A percentile compares a stretch with the other conserved stretches of the same genome.
Conservation (phyloP, 2,797 vertebrate species). For the Poliocrania exsul region DNA sequence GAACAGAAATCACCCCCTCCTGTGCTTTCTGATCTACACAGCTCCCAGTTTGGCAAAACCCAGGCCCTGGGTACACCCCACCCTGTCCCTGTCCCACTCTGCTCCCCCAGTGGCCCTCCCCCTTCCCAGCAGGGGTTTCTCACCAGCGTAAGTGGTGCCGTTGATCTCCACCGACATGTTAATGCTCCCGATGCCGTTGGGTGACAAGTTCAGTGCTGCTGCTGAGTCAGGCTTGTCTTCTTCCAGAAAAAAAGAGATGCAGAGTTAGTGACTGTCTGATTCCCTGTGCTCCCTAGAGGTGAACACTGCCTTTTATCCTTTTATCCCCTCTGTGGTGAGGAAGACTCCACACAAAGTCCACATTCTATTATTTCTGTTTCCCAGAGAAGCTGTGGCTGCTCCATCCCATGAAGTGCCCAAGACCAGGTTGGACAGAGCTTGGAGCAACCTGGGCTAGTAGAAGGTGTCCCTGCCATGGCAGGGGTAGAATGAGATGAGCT, state of each 20-base stretch:
- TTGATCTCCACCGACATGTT: conserved; percentile 97
- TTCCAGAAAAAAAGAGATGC: conserved; percentile 45
- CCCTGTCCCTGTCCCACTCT: accelerated
- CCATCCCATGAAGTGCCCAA: neutral
- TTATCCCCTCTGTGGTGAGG: neutral
- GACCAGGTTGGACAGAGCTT: accelerated
- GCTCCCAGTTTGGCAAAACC: neutral
- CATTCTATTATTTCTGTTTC: neutral
- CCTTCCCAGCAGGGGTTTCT: neutral
- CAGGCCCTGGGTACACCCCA: accelerated
- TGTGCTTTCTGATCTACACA: accelerated
- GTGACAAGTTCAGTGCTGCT: conserved; percentile 87
- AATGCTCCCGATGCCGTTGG: conserved; percentile 90
- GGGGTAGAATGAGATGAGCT: neutral
- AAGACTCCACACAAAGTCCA: accelerated
- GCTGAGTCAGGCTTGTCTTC: conserved; percentile 87
- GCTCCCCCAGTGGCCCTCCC: neutral
- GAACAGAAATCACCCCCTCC: neutral
- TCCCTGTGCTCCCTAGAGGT: neutral
- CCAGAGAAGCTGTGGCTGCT: neutral
- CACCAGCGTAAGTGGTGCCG: conserved; percentile 93
- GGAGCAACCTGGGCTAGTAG: neutral
- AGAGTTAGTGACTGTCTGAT: neutral
- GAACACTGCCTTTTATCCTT: neutral
- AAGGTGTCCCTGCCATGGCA: too few species aligned